A percentile compares a stretch with the other conserved stretches of the same genome.
These are phyloP conservation scores for Zeugodacus cucurbitae DNA, from an alignment of 1,140 invertebrate species.

Conservation along the genomic window DNA sequence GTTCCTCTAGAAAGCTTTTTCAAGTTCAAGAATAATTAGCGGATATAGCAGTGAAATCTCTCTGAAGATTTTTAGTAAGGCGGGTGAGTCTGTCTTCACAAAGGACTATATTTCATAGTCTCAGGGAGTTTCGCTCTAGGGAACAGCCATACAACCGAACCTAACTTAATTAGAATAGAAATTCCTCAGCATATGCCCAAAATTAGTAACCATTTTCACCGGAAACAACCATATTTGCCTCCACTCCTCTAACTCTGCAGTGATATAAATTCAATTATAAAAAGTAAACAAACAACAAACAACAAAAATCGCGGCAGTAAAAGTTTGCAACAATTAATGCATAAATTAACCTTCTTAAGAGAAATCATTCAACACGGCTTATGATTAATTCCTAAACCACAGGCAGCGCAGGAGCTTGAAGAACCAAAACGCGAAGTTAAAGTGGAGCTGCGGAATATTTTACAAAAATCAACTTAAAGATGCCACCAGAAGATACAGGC, in stretches of 20 bases:
- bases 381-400: conserved; percentile 10
- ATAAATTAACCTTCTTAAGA: conserved; percentile 44
- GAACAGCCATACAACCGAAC: too few species aligned
- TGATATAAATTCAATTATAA: conserved; percentile 34
- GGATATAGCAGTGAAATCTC: too few species aligned
- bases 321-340: conserved; percentile 42
- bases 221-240: neutral
- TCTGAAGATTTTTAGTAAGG: too few species aligned
- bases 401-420: neutral
- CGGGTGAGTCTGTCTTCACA: too few species aligned
- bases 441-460: neutral
- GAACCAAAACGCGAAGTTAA: neutral
- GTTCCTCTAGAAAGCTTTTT: too few species aligned
- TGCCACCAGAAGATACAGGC: neutral
- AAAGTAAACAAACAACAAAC: conserved; percentile 36
- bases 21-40: too few species aligned
- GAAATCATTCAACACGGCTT: conserved; percentile 39
- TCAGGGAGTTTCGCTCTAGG: too few species aligned
- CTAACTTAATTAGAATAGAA: too few species aligned
- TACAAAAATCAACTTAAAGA: neutral
- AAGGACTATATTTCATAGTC: too few species aligned
- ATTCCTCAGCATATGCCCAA: neutral
- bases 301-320: conserved; percentile 10
- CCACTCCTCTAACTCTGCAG: neutral
- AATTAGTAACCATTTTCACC: too few species aligned